These are phyloP conservation scores for Kryptopterus vitreolus DNA, from an alignment of 2,797 vertebrate genomes.

Conservation along the genomic window DNA sequence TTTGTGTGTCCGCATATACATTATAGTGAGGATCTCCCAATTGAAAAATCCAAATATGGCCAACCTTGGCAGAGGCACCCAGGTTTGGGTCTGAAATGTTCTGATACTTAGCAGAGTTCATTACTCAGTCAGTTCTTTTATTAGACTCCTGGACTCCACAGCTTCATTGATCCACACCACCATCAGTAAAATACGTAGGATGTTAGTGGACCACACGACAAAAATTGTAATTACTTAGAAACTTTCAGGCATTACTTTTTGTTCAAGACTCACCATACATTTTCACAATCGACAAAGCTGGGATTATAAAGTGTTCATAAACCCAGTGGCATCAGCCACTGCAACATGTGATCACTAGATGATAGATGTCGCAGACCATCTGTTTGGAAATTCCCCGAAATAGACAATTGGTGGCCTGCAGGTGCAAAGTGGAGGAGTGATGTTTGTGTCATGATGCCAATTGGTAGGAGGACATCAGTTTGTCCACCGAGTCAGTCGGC, in stretches of 20 bases:
- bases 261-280: not conserved
- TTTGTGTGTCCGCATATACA: not conserved
- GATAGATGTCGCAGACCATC: too few species aligned
- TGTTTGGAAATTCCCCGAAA: not conserved
- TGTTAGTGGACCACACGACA: not conserved
- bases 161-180: not conserved
- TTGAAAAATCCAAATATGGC: not conserved
- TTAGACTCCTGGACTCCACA: not conserved
- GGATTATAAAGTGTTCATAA: not conserved
- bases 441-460: constrained; percentile 24
- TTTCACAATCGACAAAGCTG: not conserved
- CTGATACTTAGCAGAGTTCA: not conserved
- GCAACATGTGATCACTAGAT: not conserved
- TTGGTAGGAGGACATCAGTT: constrained; percentile 18
- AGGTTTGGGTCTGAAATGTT: not conserved
- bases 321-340: not conserved
- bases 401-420: constrained; percentile 6
- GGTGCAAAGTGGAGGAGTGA: not conserved
- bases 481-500: constrained; percentile 3
- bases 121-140: not conserved
- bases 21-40: not conserved
- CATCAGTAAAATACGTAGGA: not conserved
- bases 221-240: not conserved
- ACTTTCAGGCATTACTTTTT: not conserved
- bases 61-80: not conserved